Conservation (phyloP, 2,888 invertebrate species). For the Steromphala cineraria region DNA sequence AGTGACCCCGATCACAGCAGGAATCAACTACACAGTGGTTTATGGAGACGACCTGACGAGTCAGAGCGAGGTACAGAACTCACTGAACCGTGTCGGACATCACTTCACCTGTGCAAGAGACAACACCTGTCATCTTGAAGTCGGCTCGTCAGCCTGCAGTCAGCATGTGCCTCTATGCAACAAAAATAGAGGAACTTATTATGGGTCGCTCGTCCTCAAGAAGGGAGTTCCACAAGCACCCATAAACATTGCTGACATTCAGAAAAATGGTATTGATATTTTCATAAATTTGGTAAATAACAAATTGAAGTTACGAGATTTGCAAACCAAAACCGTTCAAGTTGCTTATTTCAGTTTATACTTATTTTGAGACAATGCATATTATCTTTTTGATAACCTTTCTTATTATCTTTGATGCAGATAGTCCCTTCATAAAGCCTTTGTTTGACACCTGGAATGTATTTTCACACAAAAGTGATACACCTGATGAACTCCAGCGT, state of each 20-base stretch:
- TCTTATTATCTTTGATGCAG: background rate
- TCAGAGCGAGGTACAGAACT: background rate
- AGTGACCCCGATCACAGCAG: background rate
- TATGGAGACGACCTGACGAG: background rate
- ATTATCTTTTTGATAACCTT: too few species aligned
- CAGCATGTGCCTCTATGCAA: background rate
- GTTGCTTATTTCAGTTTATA: too few species aligned
- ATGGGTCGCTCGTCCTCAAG: background rate
- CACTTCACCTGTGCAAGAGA: background rate
- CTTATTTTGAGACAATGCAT: too few species aligned
- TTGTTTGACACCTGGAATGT: conserved; percentile 7
- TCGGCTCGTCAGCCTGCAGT: background rate
- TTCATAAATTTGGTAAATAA: background rate
- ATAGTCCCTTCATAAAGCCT: background rate
- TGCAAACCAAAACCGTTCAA: too few species aligned
- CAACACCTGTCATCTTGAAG: background rate
- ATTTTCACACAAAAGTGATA: background rate
- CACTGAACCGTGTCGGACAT: background rate
- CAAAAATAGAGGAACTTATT: background rate
- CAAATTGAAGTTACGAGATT: too few species aligned
- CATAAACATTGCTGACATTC: background rate
- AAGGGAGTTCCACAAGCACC: background rate
- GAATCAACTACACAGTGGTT: conserved; percentile 12
- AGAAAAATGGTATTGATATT: background rate
- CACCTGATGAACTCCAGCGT: background rate